Evolutionary conservation across 2,113 vertebrate genomes (phyloP).

Genomic region (Leuciscus idus): DNA sequence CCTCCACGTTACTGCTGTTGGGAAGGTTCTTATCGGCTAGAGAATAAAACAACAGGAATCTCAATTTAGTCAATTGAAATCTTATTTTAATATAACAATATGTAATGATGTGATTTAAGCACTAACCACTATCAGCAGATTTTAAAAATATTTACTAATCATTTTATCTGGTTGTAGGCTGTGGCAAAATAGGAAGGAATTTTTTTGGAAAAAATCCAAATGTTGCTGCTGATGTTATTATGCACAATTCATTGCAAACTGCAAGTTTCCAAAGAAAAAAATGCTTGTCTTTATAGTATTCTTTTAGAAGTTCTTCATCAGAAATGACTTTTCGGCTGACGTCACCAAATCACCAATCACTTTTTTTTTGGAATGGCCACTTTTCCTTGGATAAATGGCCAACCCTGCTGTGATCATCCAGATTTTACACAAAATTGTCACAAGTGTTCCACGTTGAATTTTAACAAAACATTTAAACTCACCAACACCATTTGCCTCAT

Average conservation of each 20-base stretch:
- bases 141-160: neutral
- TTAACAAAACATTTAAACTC: constrained; percentile 44
- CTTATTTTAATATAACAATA: neutral
- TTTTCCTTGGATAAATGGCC: neutral
- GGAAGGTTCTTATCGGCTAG: constrained; percentile 81
- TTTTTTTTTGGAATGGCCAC: neutral
- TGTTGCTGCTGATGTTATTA: neutral
- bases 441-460: neutral
- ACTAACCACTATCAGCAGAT: neutral
- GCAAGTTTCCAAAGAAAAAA: neutral
- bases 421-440: neutral
- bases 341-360: neutral
- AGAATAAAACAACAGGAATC: constrained; percentile 14
- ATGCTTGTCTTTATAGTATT: neutral
- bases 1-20: constrained; percentile 85
- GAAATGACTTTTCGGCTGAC: neutral
- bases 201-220: too few relatives aligned
- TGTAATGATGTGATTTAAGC: neutral
- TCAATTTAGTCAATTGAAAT: neutral
- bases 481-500: constrained; percentile 85
- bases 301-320: neutral
- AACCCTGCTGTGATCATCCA: neutral
- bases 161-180: neutral
- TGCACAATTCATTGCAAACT: neutral
- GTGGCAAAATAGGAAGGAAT: too few relatives aligned